Evolutionary conservation across 2,888 invertebrate species (phyloP), one percentile per base, ranked within the genome.

Genomic region (Stenichneumon culpator): DNA sequence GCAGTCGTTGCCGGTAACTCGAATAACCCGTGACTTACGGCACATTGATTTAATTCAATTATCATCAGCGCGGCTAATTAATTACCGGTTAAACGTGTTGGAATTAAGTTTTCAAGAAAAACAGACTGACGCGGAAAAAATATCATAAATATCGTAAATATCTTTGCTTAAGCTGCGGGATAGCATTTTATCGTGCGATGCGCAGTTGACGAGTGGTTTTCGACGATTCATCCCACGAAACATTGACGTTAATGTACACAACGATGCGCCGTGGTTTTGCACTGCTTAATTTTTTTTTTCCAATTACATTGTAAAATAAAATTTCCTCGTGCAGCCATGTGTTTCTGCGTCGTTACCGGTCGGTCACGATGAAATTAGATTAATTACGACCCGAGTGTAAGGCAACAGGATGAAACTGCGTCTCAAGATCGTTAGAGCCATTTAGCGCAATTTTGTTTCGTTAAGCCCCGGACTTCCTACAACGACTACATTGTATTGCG

Each of bases 301-400:
- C 16, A 47, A 3, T 47, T 16, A 47, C 16, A 47, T 14, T 47
- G 3, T 16, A 11, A 39, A 11, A 39, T 11, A 47, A 47, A 57
- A 7, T 57, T 25, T 57, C 25, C 22, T 11, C 57, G 22, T 25
- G 57, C 57, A 14, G 14, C 19, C 14, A 22, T 67, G 6, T 19
- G 19, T 9, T 67, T 67, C 57, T 57, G 57, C 57, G 11, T 22
- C 6, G 7, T 1, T 7, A 11, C 3, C 57, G 25, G n/a, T 25
- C 57, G 57, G 39, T 74, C 28, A 25, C 74, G 47, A 28, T 32
- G 54, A 74, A 82, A 82, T 84, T 82, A 82, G 82, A 79, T 74
- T 57, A 75, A 79, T 84, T 84, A 79, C 65, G 54, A 72, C 39
- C n/a, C 19, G 36, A 60, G 68, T 44, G 9, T 36, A 52, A 44